Evolutionary conservation across 2,888 invertebrate species (phyloP).

Genomic region (Nomada lathburiana): DNA sequence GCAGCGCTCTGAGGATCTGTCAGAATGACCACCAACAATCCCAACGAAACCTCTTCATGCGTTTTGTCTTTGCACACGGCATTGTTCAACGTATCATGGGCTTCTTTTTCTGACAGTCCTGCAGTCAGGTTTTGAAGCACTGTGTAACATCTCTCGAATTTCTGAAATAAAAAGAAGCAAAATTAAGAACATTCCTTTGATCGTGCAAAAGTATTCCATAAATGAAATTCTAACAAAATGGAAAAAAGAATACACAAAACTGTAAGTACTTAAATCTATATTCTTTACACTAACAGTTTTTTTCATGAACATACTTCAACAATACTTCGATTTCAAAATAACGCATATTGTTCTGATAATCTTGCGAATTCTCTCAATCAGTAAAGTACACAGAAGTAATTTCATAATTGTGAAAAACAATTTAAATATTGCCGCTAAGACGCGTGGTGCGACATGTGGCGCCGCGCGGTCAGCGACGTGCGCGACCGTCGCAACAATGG

Average conservation of each 20-base stretch:
- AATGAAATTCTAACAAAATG: neutral
- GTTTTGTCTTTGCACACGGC: conserved; percentile 94
- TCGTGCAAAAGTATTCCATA: neutral
- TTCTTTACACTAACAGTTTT: neutral
- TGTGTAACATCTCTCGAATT: conserved; percentile 94
- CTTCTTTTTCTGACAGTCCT: conserved; percentile 96
- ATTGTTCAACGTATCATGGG: conserved; percentile 95
- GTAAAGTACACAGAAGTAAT: conserved; percentile 12
- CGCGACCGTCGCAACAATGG: conserved; percentile 86
- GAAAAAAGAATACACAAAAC: neutral
- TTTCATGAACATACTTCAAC: neutral
- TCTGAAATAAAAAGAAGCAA: conserved; percentile 87
- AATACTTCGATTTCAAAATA: neutral
- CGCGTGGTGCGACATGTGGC: conserved; percentile 68
- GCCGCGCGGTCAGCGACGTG: conserved; percentile 85
- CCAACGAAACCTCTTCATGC: conserved; percentile 97
- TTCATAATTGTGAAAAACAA: conserved; percentile 38
- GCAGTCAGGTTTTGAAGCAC: conserved; percentile 91
- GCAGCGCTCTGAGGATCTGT: conserved; percentile 93
- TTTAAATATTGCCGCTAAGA: conserved; percentile 76
- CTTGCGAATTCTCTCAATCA: neutral
- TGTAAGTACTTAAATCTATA: neutral
- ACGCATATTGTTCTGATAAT: neutral
- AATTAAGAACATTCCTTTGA: neutral
- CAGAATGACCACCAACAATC: conserved; percentile 94